phyloP scores from a whole-genome alignment of 2,888 invertebrate genomes.

The Caenorhabditis sp. region DNA sequence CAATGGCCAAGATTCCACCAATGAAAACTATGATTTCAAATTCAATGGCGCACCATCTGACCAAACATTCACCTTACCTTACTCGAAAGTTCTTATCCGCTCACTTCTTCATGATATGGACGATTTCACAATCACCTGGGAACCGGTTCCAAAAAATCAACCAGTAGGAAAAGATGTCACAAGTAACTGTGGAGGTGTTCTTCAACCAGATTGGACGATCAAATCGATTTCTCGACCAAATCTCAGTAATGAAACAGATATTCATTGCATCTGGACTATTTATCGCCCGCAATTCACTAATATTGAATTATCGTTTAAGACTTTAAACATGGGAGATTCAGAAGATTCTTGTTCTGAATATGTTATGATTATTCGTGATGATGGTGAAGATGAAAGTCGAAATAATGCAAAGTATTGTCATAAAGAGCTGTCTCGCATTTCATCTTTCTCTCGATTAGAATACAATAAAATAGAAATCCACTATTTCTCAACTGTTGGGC shows the following conservation, averaged over 20 bases:
- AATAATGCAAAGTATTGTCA: too few relatives aligned
- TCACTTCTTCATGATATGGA: not conserved
- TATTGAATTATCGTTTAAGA: too few relatives aligned
- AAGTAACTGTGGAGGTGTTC: not conserved
- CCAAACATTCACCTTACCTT: not conserved
- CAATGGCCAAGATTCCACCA: too few relatives aligned
- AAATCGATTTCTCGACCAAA: not conserved
- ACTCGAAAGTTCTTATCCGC: not conserved
- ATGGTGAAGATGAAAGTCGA: too few relatives aligned
- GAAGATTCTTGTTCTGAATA: too few relatives aligned
- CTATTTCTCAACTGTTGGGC: slow-evolving; percentile 42
- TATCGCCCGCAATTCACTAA: too few relatives aligned
- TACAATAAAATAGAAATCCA: slow-evolving; percentile 32
- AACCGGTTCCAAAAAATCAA: not conserved
- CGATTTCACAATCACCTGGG: not conserved
- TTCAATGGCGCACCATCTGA: not conserved
- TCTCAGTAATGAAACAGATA: too few relatives aligned
- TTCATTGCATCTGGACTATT: too few relatives aligned
- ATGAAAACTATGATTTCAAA: too few relatives aligned
- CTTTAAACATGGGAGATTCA: too few relatives aligned
- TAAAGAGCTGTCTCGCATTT: too few relatives aligned
- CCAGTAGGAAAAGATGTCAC: not conserved
- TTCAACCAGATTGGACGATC: not conserved
- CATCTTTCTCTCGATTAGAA: slow-evolving; percentile 15
- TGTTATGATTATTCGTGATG: too few relatives aligned